phyloP scores from a whole-genome alignment of 2,113 vertebrate species.

The Ursus arctos region DNA sequence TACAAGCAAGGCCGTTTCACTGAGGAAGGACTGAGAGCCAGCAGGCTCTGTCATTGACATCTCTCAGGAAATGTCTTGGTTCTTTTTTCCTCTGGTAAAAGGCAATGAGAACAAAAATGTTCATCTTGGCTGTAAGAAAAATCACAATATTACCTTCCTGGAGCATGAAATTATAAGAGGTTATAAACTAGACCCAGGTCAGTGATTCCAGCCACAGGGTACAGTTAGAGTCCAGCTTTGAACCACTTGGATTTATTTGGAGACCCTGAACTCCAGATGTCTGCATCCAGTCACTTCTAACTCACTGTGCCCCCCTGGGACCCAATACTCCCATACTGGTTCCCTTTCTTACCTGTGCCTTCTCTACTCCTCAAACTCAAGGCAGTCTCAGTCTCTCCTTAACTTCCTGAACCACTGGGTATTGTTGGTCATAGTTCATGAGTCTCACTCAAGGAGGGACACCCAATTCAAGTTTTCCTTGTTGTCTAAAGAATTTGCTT shows the following conservation, averaged over 20 bases:
- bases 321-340: fast-evolving
- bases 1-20: not conserved
- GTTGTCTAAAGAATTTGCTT: not conserved
- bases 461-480: not conserved
- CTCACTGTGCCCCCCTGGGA: not conserved
- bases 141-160: slow-evolving; percentile 1
- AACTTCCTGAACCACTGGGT: not conserved
- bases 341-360: not conserved
- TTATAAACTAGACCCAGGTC: not conserved
- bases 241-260: not conserved
- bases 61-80: not conserved
- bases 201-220: not conserved
- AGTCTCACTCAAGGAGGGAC: not conserved
- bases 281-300: not conserved
- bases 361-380: not conserved
- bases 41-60: not conserved
- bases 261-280: not conserved
- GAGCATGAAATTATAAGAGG: not conserved
- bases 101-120: not conserved
- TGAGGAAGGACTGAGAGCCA: not conserved
- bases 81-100: not conserved
- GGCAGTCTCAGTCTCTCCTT: not conserved
- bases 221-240: not conserved
- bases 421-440: no score
- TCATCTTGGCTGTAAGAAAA: not conserved